A percentile compares a stretch with the other conserved stretches of the same genome.
Evolutionary conservation across 2,113 vertebrate genomes (phyloP).

Genomic region (Maccullochella peelii): DNA sequence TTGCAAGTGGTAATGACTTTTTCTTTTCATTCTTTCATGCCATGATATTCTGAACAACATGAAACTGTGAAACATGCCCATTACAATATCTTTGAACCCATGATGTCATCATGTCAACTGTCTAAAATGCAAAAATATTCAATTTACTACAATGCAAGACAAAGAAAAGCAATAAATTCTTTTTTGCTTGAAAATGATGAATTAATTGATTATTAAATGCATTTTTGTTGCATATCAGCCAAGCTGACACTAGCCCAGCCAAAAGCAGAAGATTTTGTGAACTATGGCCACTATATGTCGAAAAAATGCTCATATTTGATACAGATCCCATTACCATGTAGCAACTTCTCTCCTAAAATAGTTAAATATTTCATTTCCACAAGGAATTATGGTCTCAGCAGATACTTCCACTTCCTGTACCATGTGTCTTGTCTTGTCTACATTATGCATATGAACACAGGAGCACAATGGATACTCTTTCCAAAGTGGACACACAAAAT

Average conservation of each 20-base stretch:
- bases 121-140: neutral
- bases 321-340: neutral
- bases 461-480: neutral
- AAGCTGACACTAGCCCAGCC: neutral
- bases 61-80: neutral
- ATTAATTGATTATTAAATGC: too few relatives aligned
- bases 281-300: neutral
- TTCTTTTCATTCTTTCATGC: neutral
- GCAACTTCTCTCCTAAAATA: neutral
- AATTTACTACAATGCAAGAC: neutral
- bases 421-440: neutral
- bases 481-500: neutral
- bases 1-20: neutral
- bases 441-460: neutral
- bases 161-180: neutral
- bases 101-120: neutral
- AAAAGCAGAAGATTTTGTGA: neutral
- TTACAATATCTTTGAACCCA: neutral
- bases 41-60: neutral
- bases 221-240: too few relatives aligned
- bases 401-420: neutral
- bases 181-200: too few relatives aligned
- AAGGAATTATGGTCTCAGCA: neutral
- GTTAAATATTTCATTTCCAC: neutral
- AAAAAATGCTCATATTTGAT: neutral